Evolutionary conservation across 37 sponge, comb jelly and placozoan species (phyloP).

Genomic region (Oopsacas minuta): DNA sequence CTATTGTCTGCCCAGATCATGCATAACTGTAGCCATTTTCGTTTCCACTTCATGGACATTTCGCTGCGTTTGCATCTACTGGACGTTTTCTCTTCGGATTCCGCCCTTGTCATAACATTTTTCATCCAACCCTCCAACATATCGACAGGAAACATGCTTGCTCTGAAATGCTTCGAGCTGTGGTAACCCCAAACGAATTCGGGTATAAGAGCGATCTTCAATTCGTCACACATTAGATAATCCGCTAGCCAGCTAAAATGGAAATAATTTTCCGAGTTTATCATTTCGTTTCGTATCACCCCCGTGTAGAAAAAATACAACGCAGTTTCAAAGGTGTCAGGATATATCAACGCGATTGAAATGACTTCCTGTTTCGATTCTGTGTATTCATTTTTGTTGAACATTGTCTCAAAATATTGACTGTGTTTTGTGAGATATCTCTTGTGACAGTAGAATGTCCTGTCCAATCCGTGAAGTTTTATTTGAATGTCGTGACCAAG

Average conservation of each 20-base stretch:
- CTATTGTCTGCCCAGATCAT: background rate
- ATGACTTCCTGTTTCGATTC: background rate
- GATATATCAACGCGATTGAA: background rate
- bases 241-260: slow-evolving; percentile 1
- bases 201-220: background rate
- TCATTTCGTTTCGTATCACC: background rate
- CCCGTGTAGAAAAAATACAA: background rate
- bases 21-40: background rate
- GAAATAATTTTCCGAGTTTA: background rate
- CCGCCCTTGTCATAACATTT: background rate
- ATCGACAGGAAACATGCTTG: background rate
- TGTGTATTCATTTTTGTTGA: background rate
- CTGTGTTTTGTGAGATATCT: background rate
- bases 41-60: background rate
- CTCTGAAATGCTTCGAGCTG: background rate
- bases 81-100: background rate
- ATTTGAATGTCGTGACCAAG: background rate
- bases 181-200: slow-evolving; percentile 16
- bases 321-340: background rate
- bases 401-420: background rate
- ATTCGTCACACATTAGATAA: background rate
- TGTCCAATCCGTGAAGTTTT: background rate
- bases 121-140: slow-evolving; percentile 8
- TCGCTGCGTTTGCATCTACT: background rate
- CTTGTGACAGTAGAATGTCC: background rate